These are phyloP conservation scores for Passer montanus DNA, from an alignment of 2,113 vertebrate species.

Conservation along the genomic window DNA sequence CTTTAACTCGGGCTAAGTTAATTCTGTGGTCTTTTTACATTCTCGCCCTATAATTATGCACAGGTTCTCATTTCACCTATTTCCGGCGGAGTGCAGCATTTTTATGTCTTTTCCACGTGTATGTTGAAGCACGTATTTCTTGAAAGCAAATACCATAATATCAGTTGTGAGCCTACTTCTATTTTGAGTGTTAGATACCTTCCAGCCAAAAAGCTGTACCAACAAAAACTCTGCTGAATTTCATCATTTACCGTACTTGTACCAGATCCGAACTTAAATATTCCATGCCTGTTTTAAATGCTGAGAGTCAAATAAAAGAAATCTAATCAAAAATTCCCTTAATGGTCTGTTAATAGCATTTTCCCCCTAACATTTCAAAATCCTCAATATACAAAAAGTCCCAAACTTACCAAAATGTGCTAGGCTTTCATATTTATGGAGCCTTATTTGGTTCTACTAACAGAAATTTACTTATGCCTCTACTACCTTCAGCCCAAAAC, in stretches of 20 bases:
- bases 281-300: slow-evolving; percentile 20
- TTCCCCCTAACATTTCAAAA: not conserved
- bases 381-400: not conserved
- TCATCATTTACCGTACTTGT: slow-evolving; percentile 47
- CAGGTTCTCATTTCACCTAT: slow-evolving; percentile 56
- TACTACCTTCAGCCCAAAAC: not conserved
- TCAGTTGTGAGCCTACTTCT: slow-evolving; percentile 65
- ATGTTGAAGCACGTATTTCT: slow-evolving; percentile 38
- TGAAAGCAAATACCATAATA: slow-evolving; percentile 67
- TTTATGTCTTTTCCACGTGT: slow-evolving; percentile 68
- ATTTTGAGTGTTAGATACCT: slow-evolving; percentile 51
- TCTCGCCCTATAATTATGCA: slow-evolving; percentile 49
- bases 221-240: slow-evolving; percentile 63
- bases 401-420: not conserved
- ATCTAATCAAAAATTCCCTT: slow-evolving; percentile 1
- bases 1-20: slow-evolving; percentile 46
- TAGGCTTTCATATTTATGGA: not conserved
- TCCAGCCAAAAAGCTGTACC: slow-evolving; percentile 70
- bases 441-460: not conserved
- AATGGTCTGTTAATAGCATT: not conserved
- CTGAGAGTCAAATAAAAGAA: slow-evolving; percentile 24
- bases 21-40: slow-evolving; percentile 19
- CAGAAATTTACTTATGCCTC: not conserved
- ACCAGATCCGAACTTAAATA: slow-evolving; percentile 48
- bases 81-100: slow-evolving; percentile 36